Conservation (phyloP, 2,113 vertebrate species). For the Amblyornis subalaris region DNA sequence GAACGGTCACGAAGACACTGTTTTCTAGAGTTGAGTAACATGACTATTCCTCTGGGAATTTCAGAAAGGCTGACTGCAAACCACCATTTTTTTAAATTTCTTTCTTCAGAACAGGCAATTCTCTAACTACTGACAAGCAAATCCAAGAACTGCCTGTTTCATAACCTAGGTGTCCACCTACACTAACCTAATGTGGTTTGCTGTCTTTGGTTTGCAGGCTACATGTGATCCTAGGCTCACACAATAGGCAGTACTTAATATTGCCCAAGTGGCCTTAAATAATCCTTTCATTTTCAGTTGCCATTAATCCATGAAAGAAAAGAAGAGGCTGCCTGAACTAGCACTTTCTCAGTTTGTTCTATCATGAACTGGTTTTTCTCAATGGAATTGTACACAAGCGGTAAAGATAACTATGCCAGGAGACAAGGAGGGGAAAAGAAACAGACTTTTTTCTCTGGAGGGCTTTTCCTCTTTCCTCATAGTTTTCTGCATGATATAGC, state of each 20-base stretch:
- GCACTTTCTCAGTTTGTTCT: slow-evolving; percentile 57
- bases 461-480: slow-evolving; percentile 32
- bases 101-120: neutral
- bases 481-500: slow-evolving; percentile 44
- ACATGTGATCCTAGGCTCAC: neutral
- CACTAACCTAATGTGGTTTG: neutral
- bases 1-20: neutral
- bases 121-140: neutral
- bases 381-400: slow-evolving; percentile 5
- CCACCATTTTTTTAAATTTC: neutral
- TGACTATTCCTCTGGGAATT: neutral
- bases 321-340: slow-evolving; percentile 26
- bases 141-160: neutral
- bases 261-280: slow-evolving; percentile 52
- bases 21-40: neutral
- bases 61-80: neutral
- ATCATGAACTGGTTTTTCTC: slow-evolving; percentile 24
- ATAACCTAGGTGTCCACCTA: slow-evolving; percentile 33
- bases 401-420: slow-evolving; percentile 22
- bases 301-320: slow-evolving; percentile 32
- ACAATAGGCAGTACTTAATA: slow-evolving; percentile 29
- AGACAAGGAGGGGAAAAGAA: neutral
- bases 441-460: neutral
- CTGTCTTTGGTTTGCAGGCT: slow-evolving; percentile 19
- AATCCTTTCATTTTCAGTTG: slow-evolving; percentile 48